phyloP scores from a whole-genome alignment of 2,113 vertebrate genomes.

The Mirza zaza region DNA sequence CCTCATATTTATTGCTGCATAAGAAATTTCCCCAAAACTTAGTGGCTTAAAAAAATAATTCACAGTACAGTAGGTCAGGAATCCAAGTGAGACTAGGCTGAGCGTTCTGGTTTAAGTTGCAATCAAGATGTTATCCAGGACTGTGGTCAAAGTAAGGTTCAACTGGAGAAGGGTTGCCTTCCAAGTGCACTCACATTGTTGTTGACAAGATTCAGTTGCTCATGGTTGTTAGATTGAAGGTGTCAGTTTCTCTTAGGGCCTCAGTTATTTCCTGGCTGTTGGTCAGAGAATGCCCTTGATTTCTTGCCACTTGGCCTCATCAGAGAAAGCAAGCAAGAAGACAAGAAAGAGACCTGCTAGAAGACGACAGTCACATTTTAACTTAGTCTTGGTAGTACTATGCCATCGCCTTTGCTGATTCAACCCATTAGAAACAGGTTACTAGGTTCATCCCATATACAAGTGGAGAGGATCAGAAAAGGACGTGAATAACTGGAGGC shows the following conservation, averaged over 20 bases:
- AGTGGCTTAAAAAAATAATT: neutral
- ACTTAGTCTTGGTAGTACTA: neutral
- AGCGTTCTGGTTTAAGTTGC: neutral
- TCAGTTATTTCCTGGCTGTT: neutral
- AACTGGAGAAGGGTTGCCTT: neutral
- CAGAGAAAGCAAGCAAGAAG: neutral
- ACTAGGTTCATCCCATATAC: neutral
- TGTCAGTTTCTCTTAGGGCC: neutral
- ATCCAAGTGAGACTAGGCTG: neutral
- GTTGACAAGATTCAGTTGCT: neutral
- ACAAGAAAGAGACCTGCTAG: neutral
- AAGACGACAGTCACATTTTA: neutral
- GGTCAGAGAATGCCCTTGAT: neutral
- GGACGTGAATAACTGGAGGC: neutral
- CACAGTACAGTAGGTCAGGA: neutral
- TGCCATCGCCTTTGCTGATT: neutral
- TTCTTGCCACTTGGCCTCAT: neutral
- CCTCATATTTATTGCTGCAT: neutral
- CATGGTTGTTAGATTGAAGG: neutral
- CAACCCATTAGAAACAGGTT: neutral
- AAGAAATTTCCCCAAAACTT: neutral
- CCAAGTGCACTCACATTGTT: neutral
- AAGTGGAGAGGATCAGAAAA: neutral
- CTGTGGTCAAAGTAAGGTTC: fast-evolving
- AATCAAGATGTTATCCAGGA: neutral